Evolutionary conservation across 2,113 vertebrate species (phyloP).

Genomic region (Emydocephalus ijimae): DNA sequence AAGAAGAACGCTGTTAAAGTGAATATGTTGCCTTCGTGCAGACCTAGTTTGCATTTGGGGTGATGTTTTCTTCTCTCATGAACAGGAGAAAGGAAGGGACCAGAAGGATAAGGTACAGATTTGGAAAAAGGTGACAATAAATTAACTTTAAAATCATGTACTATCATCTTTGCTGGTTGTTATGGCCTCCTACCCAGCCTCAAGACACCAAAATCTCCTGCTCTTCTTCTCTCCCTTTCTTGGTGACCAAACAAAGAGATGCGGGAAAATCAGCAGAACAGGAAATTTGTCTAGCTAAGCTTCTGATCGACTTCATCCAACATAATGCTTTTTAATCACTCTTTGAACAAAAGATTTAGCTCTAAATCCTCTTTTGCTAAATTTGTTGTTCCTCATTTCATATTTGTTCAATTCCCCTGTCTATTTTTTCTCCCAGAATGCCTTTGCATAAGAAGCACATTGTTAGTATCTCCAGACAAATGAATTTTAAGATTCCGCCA

Average conservation of each 20-base stretch:
- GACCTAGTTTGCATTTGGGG: neutral
- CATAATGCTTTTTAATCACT: constrained; percentile 75
- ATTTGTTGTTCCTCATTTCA: constrained; percentile 58
- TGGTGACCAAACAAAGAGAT: constrained; percentile 41
- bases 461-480: constrained; percentile 48
- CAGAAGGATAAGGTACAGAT: neutral
- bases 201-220: constrained; percentile 33
- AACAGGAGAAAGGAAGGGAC: neutral
- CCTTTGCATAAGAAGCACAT: constrained; percentile 36
- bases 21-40: neutral
- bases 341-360: constrained; percentile 75
- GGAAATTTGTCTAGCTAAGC: constrained; percentile 62
- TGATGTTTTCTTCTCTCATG: neutral
- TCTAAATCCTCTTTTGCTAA: constrained; percentile 71
- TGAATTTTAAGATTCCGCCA: constrained; percentile 32
- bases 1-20: neutral
- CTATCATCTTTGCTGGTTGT: neutral
- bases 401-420: constrained; percentile 53
- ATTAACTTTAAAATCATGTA: neutral
- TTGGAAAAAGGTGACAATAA: neutral
- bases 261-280: constrained; percentile 40
- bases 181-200: neutral
- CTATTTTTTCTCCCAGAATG: neutral
- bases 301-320: constrained; percentile 63
- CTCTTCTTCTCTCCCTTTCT: constrained; percentile 35